Evolutionary conservation across 2,888 invertebrate species (phyloP), one percentile per base, ranked within the genome.

Genomic region (Microdon myrmicae): DNA sequence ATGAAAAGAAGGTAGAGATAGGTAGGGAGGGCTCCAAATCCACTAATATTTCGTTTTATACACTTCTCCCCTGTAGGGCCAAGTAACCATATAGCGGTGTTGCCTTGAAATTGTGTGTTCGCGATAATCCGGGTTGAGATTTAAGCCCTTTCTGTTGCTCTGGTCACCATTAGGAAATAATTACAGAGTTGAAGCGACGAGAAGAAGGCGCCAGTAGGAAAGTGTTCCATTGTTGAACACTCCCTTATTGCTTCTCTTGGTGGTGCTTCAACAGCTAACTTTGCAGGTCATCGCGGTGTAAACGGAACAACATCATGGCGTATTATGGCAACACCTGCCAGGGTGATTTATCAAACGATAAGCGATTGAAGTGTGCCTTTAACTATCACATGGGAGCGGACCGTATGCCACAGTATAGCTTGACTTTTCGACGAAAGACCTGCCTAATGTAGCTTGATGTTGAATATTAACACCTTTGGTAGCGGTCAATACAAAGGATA

Each of bases 281-380:
- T n/a, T n/a, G n/a, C n/a, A n/a, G n/a, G n/a, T n/a, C n/a, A n/a
- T n/a, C n/a, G n/a, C n/a, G n/a, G n/a, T n/a, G n/a, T n/a, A n/a
- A n/a, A n/a, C n/a, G n/a, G n/a, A n/a, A n/a, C n/a, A n/a, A n/a
- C n/a, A n/a, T n/a, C n/a, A n/a, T n/a, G n/a, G n/a, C n/a, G n/a
- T n/a, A n/a, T n/a, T n/a, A n/a, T n/a, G n/a, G n/a, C n/a, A 12
- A 41, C 61, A 58, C 58, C 58, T 58, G 58, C 58, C 64, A 28
- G 47, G 20, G 51, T 53, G 64, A 64, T 64, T 64, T 58, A 64
- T 64, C 64, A 64, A 53, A 58, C 58, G 58, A 58, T 64, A 64
- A 64, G 56, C 61, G 37, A 56, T 20, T 41, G 56, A 31, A 64
- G 61, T 64, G 61, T 64, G 61, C 34, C 38, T 38, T 14, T 41